These are phyloP conservation scores for Latrodectus hesperus DNA, from an alignment of 2,888 invertebrate species.

Conservation along the genomic window DNA sequence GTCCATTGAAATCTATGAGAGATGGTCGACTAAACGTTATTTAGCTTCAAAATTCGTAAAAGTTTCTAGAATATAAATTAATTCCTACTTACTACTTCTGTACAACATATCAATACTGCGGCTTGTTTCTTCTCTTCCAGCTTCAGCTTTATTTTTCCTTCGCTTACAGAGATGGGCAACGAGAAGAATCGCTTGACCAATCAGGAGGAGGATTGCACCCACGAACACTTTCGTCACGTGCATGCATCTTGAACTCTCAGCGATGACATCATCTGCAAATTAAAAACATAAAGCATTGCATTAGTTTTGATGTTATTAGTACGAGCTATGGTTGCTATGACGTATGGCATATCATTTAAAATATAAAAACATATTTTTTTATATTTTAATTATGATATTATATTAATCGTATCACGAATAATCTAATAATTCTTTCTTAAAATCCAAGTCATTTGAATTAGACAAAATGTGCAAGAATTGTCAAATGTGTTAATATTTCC, in stretches of 20 bases:
- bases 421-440: too few species aligned
- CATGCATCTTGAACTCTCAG: conserved; percentile 78
- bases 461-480: too few species aligned
- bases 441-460: too few species aligned
- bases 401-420: too few species aligned
- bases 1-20: too few species aligned
- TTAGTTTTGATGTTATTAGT: not conserved
- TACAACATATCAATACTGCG: conserved; percentile 68
- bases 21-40: too few species aligned
- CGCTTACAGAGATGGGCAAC: conserved; percentile 83
- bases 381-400: too few species aligned
- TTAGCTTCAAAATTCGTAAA: too few species aligned
- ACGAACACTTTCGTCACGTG: conserved; percentile 88
- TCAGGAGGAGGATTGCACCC: conserved; percentile 88
- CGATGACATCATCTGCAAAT: conserved; percentile 9
- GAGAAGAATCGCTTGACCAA: conserved; percentile 89
- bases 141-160: conserved; percentile 76
- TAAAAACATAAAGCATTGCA: not conserved
- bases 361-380: too few species aligned
- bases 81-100: conserved; percentile 48
- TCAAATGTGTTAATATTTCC: too few species aligned
- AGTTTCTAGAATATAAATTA: not conserved
- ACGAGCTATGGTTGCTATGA: too few species aligned
- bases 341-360: too few species aligned
- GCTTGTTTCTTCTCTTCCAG: conserved; percentile 43